Conservation (phyloP, 2,113 vertebrate species). For the Poeciliopsis prolifica region DNA sequence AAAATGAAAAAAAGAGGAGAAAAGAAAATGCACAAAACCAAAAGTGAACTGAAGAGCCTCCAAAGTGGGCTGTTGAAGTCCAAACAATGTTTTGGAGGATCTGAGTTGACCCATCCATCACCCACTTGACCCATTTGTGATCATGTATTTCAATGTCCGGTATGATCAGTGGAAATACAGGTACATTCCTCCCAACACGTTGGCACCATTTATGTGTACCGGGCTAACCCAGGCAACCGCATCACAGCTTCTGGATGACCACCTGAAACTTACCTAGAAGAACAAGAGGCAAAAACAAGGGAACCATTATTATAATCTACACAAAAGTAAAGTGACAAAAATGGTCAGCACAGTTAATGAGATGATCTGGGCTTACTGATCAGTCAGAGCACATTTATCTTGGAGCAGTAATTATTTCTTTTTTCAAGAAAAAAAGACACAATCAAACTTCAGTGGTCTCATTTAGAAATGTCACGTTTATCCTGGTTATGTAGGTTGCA, state of each 20-base stretch:
- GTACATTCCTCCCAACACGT: constrained; percentile 5
- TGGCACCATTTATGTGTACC: constrained; percentile 3
- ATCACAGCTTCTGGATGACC: constrained; percentile 80
- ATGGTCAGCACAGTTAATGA: neutral
- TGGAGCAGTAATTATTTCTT: neutral
- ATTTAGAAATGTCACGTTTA: neutral
- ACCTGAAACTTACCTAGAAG: constrained; percentile 87
- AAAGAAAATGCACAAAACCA: neutral
- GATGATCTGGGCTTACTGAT: neutral
- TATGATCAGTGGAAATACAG: neutral
- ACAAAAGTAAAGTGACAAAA: neutral
- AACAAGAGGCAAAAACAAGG: neutral
- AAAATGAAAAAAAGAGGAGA: neutral
- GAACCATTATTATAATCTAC: neutral
- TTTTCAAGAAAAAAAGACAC: too few species aligned
- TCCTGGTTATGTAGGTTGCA: neutral
- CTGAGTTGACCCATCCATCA: neutral
- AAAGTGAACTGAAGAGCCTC: neutral
- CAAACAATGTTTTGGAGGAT: constrained; percentile 3
- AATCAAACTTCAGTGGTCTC: neutral
- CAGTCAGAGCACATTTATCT: neutral
- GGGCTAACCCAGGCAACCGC: constrained; percentile 7
- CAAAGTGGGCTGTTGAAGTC: neutral
- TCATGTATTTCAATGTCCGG: constrained; percentile 6
- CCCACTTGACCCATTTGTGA: constrained; percentile 5